A percentile compares a stretch with the other conserved stretches of the same genome.
These are phyloP conservation scores for Tenthredo amoena DNA, from an alignment of 2,888 invertebrate genomes.

Conservation along the genomic window DNA sequence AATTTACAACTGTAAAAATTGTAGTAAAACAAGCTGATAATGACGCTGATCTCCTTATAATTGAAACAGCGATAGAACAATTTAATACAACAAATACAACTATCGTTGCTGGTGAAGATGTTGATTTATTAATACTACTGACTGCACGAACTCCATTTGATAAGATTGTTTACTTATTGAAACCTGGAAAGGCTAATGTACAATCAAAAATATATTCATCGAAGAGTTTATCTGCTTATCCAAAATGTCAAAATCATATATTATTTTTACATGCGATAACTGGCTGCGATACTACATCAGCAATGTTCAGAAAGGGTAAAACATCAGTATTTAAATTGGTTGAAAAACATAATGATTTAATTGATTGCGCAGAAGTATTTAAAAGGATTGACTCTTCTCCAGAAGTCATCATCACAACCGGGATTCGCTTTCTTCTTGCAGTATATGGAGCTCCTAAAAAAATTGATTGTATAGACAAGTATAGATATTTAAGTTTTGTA, in stretches of 20 bases:
- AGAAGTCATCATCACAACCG: too few relatives aligned
- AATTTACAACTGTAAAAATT: background rate
- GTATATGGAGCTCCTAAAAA: background rate
- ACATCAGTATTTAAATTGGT: slow-evolving; percentile 55
- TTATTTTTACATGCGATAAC: slow-evolving; percentile 58
- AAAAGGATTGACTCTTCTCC: background rate
- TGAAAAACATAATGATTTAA: too few relatives aligned
- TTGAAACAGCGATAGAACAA: background rate
- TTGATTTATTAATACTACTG: too few relatives aligned
- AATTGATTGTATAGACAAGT: background rate
- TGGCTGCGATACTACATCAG: slow-evolving; percentile 62
- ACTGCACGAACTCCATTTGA: too few relatives aligned
- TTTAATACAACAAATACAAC: too few relatives aligned
- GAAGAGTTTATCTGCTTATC: background rate
- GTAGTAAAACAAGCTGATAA: slow-evolving; percentile 32
- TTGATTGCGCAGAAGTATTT: background rate
- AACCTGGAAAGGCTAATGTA: too few relatives aligned
- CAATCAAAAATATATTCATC: too few relatives aligned
- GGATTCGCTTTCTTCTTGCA: too few relatives aligned
- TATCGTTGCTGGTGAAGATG: too few relatives aligned
- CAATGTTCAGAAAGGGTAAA: slow-evolving; percentile 60
- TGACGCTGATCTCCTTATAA: background rate
- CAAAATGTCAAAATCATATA: slow-evolving; percentile 10
- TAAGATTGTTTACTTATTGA: too few relatives aligned
- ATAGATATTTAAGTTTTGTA: background rate